These are phyloP conservation scores for Gymnoscopelus microlampas DNA, from an alignment of 2,797 vertebrate genomes.

Conservation along the genomic window DNA sequence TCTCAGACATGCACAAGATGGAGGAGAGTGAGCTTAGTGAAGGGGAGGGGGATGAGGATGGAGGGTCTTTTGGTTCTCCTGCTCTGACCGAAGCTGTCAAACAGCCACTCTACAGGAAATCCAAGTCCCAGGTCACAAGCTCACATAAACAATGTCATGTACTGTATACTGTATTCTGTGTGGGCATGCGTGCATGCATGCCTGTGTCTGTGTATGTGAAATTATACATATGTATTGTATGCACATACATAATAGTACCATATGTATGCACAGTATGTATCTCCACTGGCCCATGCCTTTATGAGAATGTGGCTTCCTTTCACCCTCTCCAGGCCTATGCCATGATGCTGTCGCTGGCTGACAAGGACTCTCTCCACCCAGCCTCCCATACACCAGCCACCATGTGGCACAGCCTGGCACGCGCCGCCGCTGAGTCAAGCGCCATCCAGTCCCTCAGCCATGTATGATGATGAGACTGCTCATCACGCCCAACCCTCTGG, in stretches of 20 bases:
- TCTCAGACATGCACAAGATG: slow-evolving; percentile 93
- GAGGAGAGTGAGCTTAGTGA: slow-evolving; percentile 93
- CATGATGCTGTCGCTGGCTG: slow-evolving; percentile 98
- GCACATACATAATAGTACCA: too few relatives aligned
- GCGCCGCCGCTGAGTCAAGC: slow-evolving; percentile 92
- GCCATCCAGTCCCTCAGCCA: slow-evolving; percentile 97
- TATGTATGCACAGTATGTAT: not conserved
- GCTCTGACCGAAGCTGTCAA: slow-evolving; percentile 92
- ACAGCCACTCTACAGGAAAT: slow-evolving; percentile 96
- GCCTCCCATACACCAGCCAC: slow-evolving; percentile 88
- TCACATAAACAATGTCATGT: not conserved
- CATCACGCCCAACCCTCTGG: slow-evolving; percentile 25
- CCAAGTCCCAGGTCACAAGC: slow-evolving; percentile 94
- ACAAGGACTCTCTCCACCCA: slow-evolving; percentile 94
- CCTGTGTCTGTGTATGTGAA: not conserved
- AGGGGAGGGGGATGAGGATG: slow-evolving; percentile 85
- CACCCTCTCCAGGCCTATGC: slow-evolving; percentile 87
- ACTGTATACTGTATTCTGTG: slow-evolving; percentile 8
- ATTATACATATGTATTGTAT: too few relatives aligned
- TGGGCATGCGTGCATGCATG: slow-evolving; percentile 2
- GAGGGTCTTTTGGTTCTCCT: slow-evolving; percentile 87
- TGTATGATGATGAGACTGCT: slow-evolving; percentile 86
- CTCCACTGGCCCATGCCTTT: too few relatives aligned
- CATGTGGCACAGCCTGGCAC: slow-evolving; percentile 96
- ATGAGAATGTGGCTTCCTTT: not conserved